A percentile compares a stretch with the other conserved stretches of the same genome.
phyloP scores from a whole-genome alignment of 2,113 vertebrate species.

The Actenoides lindsayi region DNA sequence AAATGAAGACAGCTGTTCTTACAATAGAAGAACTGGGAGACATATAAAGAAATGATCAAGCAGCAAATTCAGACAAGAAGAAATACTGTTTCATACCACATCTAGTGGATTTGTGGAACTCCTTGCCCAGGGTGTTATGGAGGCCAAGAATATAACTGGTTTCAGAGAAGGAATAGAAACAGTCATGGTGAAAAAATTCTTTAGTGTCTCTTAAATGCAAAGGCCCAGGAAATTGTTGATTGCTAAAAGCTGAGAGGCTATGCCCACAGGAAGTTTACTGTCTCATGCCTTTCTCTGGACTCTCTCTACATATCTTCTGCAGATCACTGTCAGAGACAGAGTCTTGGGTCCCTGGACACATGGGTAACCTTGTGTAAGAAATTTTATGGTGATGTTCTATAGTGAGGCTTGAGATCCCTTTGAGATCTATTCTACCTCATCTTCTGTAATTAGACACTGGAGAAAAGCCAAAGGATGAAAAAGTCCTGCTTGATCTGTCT shows the following conservation, averaged over 20 bases:
- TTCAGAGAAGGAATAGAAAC: slow-evolving; percentile 30
- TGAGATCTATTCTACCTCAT: background rate
- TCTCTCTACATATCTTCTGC: background rate
- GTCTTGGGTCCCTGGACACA: background rate
- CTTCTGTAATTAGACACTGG: background rate
- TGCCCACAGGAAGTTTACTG: background rate
- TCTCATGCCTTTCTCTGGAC: background rate
- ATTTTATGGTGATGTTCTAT: background rate
- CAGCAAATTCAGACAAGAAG: slow-evolving; percentile 23
- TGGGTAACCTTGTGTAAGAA: background rate
- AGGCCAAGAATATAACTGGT: slow-evolving; percentile 19
- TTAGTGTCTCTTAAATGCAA: background rate
- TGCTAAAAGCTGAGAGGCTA: background rate
- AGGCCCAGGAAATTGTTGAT: background rate
- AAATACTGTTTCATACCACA: slow-evolving; percentile 45
- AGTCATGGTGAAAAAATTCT: slow-evolving; percentile 5
- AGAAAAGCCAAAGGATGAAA: background rate
- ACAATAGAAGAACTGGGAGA: background rate
- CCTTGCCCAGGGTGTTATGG: background rate
- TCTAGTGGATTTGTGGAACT: slow-evolving; percentile 38
- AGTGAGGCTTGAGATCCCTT: background rate
- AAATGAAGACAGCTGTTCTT: slow-evolving; percentile 63
- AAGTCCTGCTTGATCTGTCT: background rate
- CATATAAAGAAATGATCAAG: slow-evolving; percentile 26
- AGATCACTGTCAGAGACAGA: background rate